Percentiles rank a stretch among this genome's conserved stretches.
phyloP scores from a whole-genome alignment of 2,888 invertebrate genomes.

The Andrena hattorfiana region DNA sequence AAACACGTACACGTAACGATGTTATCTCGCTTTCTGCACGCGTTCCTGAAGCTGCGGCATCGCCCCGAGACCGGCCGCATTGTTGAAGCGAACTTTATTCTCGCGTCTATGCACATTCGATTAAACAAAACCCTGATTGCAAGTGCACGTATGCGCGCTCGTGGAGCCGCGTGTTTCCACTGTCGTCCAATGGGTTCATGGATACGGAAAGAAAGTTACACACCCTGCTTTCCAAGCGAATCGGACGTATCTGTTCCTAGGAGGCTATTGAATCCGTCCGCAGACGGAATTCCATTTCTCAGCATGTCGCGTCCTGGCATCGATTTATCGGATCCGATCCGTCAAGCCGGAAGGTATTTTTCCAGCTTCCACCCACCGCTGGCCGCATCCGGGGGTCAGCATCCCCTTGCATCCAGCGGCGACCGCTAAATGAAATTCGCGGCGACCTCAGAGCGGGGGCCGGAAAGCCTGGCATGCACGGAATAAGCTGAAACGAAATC shows the following conservation, averaged over 20 bases:
- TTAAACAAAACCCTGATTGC: too few species aligned
- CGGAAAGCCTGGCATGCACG: conserved; percentile 15
- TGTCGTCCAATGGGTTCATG: background rate
- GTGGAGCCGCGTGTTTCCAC: background rate
- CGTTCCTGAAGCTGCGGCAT: background rate
- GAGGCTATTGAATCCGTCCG: conserved; percentile 26
- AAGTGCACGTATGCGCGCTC: background rate
- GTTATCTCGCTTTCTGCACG: background rate
- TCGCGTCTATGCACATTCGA: background rate
- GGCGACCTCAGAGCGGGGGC: background rate
- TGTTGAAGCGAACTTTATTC: background rate
- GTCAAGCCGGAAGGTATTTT: conserved; percentile 34
- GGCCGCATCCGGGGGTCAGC: background rate
- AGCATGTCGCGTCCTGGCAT: conserved; percentile 5
- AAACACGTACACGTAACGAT: background rate
- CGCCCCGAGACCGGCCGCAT: background rate
- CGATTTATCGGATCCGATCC: conserved; percentile 46
- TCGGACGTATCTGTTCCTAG: background rate
- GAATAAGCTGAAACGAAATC: conserved; percentile 40
- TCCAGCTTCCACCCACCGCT: conserved; percentile 22
- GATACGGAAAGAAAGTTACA: conserved; percentile 4
- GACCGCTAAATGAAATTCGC: conserved; percentile 54
- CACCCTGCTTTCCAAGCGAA: background rate
- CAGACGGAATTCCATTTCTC: conserved; percentile 36
- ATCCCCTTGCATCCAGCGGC: conserved; percentile 6